Conservation (phyloP, 2,113 vertebrate genomes). For the Cheirogaleus medius region DNA sequence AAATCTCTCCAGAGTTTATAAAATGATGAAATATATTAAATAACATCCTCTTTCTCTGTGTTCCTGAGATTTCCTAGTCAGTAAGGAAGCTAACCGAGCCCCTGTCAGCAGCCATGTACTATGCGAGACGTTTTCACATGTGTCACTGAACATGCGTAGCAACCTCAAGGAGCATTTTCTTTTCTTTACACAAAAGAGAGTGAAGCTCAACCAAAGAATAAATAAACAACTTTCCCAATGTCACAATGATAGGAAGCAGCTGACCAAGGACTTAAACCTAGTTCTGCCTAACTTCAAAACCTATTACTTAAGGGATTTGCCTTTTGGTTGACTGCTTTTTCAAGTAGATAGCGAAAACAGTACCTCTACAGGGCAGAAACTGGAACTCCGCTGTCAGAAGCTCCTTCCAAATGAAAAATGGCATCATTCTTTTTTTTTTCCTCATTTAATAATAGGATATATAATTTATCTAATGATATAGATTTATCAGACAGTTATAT, state of each 20-base stretch:
- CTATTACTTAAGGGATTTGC: slow-evolving; percentile 48
- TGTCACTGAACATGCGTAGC: not conserved
- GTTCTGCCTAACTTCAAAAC: slow-evolving; percentile 38
- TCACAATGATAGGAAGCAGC: slow-evolving; percentile 4
- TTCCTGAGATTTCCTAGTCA: not conserved
- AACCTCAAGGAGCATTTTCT: not conserved
- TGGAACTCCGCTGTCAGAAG: not conserved
- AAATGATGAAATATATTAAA: not conserved
- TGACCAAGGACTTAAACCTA: not conserved
- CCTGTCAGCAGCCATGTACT: fast-evolving
- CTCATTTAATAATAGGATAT: not conserved
- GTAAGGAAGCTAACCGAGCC: not conserved
- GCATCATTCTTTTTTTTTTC: not conserved
- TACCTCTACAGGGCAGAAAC: not conserved
- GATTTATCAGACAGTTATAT: not conserved
- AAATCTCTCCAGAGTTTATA: not conserved
- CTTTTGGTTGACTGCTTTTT: slow-evolving; percentile 38
- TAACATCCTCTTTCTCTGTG: not conserved
- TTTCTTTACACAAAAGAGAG: not conserved
- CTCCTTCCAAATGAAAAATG: not conserved
- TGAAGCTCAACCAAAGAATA: not conserved
- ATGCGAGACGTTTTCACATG: not conserved
- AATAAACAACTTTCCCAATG: not conserved
- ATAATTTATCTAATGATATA: not conserved
- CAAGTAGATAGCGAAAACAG: not conserved